Evolutionary conservation across 2,113 vertebrate genomes (phyloP).

Genomic region (Dipodomys spectabilis): DNA sequence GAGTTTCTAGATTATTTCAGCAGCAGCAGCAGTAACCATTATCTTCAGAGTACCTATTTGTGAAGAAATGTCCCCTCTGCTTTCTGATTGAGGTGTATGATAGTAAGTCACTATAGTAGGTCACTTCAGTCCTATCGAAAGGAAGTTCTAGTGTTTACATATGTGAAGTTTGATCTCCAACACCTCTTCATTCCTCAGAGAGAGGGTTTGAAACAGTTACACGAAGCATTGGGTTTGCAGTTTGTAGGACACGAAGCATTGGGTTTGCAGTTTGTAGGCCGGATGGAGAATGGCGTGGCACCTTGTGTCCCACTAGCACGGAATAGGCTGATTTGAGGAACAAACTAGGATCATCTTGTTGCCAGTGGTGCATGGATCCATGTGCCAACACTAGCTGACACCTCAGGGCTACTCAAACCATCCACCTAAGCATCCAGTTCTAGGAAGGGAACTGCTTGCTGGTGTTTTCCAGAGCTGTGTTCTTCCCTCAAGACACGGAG

Average conservation of each 20-base stretch:
- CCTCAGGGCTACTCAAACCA: conserved; percentile 30
- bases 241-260: background rate
- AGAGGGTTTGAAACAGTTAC: too few species aligned
- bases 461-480: background rate
- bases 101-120: background rate
- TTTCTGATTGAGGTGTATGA: background rate
- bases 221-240: background rate
- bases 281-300: background rate
- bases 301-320: background rate
- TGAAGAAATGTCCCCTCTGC: background rate
- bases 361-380: too few species aligned
- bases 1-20: conserved; percentile 16
- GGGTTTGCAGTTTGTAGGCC: background rate
- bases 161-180: background rate
- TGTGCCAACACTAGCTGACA: background rate
- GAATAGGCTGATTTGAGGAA: background rate
- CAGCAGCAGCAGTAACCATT: background rate
- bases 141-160: background rate
- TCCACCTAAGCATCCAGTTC: background rate
- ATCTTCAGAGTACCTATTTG: background rate
- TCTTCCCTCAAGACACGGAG: conserved; percentile 52
- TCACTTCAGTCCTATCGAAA: background rate
- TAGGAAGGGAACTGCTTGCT: background rate
- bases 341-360: background rate
- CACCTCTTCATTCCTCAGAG: background rate